Evolutionary conservation across 2,113 vertebrate species (phyloP).

Genomic region (Raja brachyura): DNA sequence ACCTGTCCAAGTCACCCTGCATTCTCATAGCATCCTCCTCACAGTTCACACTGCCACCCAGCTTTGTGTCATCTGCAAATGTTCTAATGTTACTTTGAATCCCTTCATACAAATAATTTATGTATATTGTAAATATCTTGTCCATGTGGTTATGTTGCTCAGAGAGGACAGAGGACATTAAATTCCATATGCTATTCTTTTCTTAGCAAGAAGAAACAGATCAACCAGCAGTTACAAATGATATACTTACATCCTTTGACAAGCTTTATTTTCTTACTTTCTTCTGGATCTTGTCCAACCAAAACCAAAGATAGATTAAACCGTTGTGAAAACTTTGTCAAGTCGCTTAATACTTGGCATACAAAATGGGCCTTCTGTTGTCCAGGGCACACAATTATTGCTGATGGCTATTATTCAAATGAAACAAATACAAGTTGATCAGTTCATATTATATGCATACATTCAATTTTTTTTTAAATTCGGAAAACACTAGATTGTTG

Average conservation of each 20-base stretch:
- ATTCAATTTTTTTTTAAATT: not conserved
- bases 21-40: too few species aligned
- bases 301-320: constrained; percentile 62
- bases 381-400: constrained; percentile 74
- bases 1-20: too few species aligned
- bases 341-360: constrained; percentile 62
- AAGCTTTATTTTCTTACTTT: constrained; percentile 60
- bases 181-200: not conserved
- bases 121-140: too few species aligned
- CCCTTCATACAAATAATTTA: too few species aligned
- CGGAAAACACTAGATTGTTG: not conserved
- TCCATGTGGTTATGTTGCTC: too few species aligned
- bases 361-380: constrained; percentile 78
- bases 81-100: too few species aligned
- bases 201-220: not conserved
- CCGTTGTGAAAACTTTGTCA: constrained; percentile 40
- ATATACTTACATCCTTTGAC: constrained; percentile 68
- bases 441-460: not conserved
- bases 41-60: too few species aligned
- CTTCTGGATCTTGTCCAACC: constrained; percentile 66
- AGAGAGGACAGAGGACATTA: not conserved
- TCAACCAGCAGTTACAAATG: not conserved
- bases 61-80: too few species aligned
- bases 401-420: constrained; percentile 63
- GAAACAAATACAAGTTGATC: constrained; percentile 17